Evolutionary conservation across 2,888 invertebrate species (phyloP), one percentile per base, ranked within the genome.

Genomic region (Phengaris alcon): DNA sequence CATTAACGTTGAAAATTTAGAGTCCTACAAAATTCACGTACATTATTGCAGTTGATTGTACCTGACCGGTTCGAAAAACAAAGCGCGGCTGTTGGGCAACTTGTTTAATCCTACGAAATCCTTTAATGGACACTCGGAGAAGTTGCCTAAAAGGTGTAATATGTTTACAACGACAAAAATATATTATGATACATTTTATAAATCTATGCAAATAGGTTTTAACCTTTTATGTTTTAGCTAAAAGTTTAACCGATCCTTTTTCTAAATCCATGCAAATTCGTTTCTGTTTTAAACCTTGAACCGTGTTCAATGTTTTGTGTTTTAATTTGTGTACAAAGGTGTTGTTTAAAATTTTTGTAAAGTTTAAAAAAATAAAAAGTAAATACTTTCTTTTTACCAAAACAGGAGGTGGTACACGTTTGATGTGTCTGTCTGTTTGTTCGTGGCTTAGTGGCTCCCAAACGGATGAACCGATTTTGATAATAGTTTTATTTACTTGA

Each of bases 91-190:
- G 35, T 44, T 12, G 35, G 80, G 80, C 82, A 83, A 85, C 84
- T 85, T 82, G 82, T 81, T 84, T 86, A 88, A 89, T 87, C 88
- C 85, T 79, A 77, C 82, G 85, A 70, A 89, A 90, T 87, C 90
- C 87, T 85, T 88, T 90, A 90, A 90, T 90, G 90, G 90, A 89
- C 86, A 75, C 85, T 85, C 83, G 82, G 84, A 80, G 84, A 86
- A 85, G 84, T 75, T 75, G 85, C 82, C 83, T 87, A 84, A 88
- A 89, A 88, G 87, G 86, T 88, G 84, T 57, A 69, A 75, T 48
- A 57, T 75, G 75, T 75, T 75, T 70, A 68, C 68, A 68, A 54
- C 55, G 68, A 7, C 54, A 48, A 57, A 35, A 55, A 69, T 57
- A 75, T 46, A n/a, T 6, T 54, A 44, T 22, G 72, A 72, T 72